Conservation (phyloP, 2,113 vertebrate genomes). For the Brevimyrus niger region DNA sequence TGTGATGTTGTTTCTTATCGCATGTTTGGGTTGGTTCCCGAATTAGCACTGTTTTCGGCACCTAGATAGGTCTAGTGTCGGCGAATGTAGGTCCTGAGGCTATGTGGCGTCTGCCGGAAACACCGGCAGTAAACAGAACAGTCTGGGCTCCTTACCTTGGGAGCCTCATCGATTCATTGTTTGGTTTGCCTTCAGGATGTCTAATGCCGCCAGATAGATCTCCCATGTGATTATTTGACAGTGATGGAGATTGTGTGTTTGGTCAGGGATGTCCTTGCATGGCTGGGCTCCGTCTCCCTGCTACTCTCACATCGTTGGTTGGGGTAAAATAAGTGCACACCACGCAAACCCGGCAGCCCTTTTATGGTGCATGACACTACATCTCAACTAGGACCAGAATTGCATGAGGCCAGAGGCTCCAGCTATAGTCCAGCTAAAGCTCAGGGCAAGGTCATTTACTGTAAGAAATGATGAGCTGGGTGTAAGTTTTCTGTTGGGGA, state of each 20-base stretch:
- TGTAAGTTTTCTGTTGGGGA: not conserved
- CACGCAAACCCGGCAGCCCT: not conserved
- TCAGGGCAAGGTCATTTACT: not conserved
- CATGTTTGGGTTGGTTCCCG: slow-evolving; percentile 29
- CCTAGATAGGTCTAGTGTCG: slow-evolving; percentile 27
- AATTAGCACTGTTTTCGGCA: slow-evolving; percentile 39
- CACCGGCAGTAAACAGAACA: too few relatives aligned
- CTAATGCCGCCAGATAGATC: not conserved
- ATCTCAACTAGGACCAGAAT: not conserved
- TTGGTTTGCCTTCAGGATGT: not conserved
- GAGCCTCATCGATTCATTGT: not conserved
- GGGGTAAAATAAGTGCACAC: not conserved
- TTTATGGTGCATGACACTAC: not conserved
- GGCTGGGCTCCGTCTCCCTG: not conserved
- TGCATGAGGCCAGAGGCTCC: not conserved
- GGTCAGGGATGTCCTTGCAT: not conserved
- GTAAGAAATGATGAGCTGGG: not conserved
- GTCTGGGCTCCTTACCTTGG: not conserved
- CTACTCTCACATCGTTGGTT: not conserved
- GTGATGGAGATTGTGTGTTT: not conserved
- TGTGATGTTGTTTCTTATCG: slow-evolving; percentile 45
- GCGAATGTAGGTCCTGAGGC: not conserved
- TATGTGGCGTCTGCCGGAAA: not conserved
- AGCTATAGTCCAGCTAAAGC: not conserved
- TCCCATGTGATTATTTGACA: not conserved